These are phyloP conservation scores for Dallia pectoralis DNA, from an alignment of 2,797 vertebrate genomes.

Conservation along the genomic window DNA sequence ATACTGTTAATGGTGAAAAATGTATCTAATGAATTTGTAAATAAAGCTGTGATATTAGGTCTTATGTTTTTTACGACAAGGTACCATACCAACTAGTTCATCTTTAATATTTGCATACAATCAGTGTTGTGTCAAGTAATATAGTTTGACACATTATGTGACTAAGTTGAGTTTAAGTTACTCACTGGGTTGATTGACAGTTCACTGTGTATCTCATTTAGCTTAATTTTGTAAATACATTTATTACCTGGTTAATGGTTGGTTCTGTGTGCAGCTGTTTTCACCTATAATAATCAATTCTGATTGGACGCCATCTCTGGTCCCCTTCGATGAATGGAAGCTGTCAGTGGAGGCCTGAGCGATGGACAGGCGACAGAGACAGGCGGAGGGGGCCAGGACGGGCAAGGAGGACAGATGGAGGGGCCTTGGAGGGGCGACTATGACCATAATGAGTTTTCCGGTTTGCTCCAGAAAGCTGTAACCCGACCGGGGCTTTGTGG, in stretches of 20 bases:
- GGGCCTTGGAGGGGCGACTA: constrained; percentile 40
- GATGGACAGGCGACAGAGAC: constrained; percentile 53
- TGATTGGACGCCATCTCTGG: constrained; percentile 3
- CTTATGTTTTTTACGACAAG: too few relatives aligned
- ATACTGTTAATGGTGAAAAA: background rate
- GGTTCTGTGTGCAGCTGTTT: background rate
- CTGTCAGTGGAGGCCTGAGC: constrained; percentile 35
- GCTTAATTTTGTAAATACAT: too few relatives aligned
- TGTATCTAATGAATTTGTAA: too few relatives aligned
- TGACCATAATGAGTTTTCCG: constrained; percentile 45
- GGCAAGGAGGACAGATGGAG: constrained; percentile 41
- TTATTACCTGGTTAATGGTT: background rate
- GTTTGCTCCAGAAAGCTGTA: constrained; percentile 37
- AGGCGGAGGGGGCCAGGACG: constrained; percentile 28
- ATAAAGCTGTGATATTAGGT: too few relatives aligned
- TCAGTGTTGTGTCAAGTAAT: constrained; percentile 40
- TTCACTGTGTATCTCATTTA: too few relatives aligned
- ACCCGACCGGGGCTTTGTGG: constrained; percentile 48
- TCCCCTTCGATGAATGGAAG: constrained; percentile 30
- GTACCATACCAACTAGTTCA: constrained; percentile 30
- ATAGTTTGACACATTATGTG: constrained; percentile 32
- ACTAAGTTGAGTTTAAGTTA: constrained; percentile 7
- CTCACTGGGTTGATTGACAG: constrained; percentile 1
- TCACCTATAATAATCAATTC: too few relatives aligned
- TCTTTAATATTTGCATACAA: constrained; percentile 39